These are phyloP conservation scores for Thalassoma bifasciatum DNA, from an alignment of 2,113 vertebrate species.

Conservation along the genomic window DNA sequence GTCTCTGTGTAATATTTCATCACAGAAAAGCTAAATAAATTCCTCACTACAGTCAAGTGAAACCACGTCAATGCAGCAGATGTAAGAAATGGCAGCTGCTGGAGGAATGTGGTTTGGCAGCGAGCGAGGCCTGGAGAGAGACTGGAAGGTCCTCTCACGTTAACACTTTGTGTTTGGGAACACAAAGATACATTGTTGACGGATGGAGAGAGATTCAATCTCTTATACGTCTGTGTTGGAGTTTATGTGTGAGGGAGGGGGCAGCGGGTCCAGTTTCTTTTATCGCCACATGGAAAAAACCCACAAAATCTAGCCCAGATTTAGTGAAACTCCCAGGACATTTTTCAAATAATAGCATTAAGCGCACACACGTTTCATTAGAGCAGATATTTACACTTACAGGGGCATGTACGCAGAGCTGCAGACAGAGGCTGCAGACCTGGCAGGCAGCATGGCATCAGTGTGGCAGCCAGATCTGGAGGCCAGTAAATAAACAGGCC, in stretches of 20 bases:
- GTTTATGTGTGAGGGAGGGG: background rate
- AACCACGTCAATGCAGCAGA: conserved; percentile 83
- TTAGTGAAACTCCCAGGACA: conserved; percentile 22
- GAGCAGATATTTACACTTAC: conserved; percentile 43
- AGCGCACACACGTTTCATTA: conserved; percentile 45
- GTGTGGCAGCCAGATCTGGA: conserved; percentile 62
- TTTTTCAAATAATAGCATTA: conserved; percentile 55
- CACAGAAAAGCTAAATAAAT: conserved; percentile 83
- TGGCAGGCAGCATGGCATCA: conserved; percentile 66
- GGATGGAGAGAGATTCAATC: conserved; percentile 30
- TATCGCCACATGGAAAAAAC: conserved; percentile 40
- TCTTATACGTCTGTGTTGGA: conserved; percentile 6
- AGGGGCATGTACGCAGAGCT: background rate
- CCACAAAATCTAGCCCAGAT: conserved; percentile 21
- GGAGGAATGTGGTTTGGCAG: conserved; percentile 83
- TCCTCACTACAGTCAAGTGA: conserved; percentile 78
- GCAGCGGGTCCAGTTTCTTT: conserved; percentile 37
- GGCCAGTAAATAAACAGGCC: conserved; percentile 73
- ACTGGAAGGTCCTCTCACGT: conserved; percentile 70
- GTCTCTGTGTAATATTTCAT: conserved; percentile 83
- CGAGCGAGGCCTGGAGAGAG: conserved; percentile 45
- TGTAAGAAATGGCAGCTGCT: conserved; percentile 83
- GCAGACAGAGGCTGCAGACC: conserved; percentile 52
- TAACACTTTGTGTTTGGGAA: conserved; percentile 76
- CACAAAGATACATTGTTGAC: conserved; percentile 67